Base-by-base conservation (phyloP, 2,113 vertebrate species). In the Loxodonta africana region DNA sequence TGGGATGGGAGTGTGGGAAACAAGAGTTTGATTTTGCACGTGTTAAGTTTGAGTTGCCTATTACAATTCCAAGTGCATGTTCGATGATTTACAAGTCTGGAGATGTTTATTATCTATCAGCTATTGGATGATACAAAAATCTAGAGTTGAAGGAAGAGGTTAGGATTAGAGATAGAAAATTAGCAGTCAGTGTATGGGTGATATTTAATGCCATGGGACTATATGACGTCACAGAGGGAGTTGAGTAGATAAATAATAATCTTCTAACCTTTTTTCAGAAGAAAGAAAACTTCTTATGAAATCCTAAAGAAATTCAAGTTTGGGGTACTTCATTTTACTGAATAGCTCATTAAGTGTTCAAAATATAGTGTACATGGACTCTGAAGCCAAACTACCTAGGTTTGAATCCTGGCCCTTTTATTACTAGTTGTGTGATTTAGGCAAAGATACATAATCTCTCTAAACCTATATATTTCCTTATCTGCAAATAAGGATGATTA, bases 131-230 rank as follows among this genome's bases (percentile, higher is more conserved):
- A 62, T 67, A 51, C 48, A 41, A 6, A 90, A 86, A 82, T 71
- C 62, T 85, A 67, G 25, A 95, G 14, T 60, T 82, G 33, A 85
- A 8, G 37, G 6, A 81, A 92, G 33, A 83, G 14, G 25, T 90
- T 96, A 28, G 77, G 6, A 65, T 8, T 95, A 23, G 28, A 94
- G n/a, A 77, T 90, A 90, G 5, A 95, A 95, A 96, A 95, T 96
- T 67, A 77, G 26, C 17, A 82, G 30, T 92, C 92, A 78, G 33
- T 33, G 1, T 88, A 65, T 94, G 25, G 2, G 5, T 85, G 25
- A 44, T 85, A 86, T 18, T 21, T 76, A 88, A 85, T 89, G 46
- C 74, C 37, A 8, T 91, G 60, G 37, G 15, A 57, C 81, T 90
- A 65, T 18, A 37, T 82, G n/a, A 74, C 26, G 28, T 95, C 82